Conservation (phyloP, 30 jellyfish, hydroid and myxozoan genomes). For the Morbakka virulenta region DNA sequence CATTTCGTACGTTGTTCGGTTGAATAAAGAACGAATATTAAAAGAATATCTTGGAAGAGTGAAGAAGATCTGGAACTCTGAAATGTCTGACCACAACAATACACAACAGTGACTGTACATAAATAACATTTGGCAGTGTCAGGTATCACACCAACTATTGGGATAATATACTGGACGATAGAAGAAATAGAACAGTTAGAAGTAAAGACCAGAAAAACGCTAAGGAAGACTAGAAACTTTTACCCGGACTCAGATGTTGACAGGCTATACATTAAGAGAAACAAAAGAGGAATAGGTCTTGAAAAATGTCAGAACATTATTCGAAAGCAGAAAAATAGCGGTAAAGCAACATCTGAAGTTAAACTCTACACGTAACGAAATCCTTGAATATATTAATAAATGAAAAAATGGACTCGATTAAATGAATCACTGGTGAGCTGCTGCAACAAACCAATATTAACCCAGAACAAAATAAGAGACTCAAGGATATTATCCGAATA, state of each 20-base stretch:
- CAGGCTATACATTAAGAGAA: background rate
- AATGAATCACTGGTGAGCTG: background rate
- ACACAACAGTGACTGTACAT: background rate
- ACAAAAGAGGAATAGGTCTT: background rate
- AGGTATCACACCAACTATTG: constrained; percentile 4
- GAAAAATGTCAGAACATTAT: background rate
- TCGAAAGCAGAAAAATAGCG: background rate
- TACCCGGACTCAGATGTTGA: background rate
- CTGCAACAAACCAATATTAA: no score
- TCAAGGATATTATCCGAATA: no score
- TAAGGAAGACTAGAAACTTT: background rate
- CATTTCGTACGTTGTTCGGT: background rate
- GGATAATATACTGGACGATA: constrained; percentile 1
- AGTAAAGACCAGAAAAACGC: background rate
- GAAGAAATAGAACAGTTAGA: background rate
- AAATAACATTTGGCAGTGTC: background rate
- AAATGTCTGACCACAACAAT: background rate
- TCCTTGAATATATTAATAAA: background rate
- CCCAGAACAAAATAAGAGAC: no score
- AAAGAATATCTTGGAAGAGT: background rate
- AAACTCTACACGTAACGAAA: background rate
- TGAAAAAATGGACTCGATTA: background rate
- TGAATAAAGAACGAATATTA: background rate
- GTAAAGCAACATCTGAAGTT: background rate
- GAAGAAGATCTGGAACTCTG: constrained; percentile 13